These are phyloP conservation scores for Adela reaumurella DNA, from an alignment of 2,888 invertebrate genomes.

Conservation along the genomic window DNA sequence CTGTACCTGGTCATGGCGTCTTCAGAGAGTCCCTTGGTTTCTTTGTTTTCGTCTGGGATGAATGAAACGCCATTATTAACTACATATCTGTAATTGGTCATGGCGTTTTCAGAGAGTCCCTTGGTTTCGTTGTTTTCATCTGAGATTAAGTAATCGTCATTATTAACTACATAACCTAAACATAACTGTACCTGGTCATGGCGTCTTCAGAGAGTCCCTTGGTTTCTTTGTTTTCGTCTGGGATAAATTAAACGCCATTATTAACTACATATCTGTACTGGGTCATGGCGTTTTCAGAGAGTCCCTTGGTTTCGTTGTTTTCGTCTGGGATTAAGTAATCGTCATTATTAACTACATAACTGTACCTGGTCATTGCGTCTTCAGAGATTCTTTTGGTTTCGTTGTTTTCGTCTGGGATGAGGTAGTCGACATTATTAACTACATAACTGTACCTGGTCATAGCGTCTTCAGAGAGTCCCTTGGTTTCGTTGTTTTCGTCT, in stretches of 20 bases:
- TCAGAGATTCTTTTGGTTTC: constrained; percentile 75
- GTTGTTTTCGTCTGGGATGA: constrained; percentile 85
- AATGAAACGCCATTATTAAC: too few species aligned
- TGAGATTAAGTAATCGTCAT: constrained; percentile 90
- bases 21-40: constrained; percentile 73
- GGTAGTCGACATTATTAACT: constrained; percentile 95
- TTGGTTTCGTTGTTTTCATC: constrained; percentile 82
- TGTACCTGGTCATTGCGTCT: constrained; percentile 80
- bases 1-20: constrained; percentile 82
- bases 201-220: constrained; percentile 77
- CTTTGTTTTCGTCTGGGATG: too few species aligned
- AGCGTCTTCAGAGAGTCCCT: constrained; percentile 75
- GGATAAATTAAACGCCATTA: constrained; percentile 91
- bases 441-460: constrained; percentile 83
- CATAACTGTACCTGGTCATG: constrained; percentile 87
- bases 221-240: constrained; percentile 82
- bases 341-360: too few species aligned
- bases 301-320: constrained; percentile 74
- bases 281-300: constrained; percentile 81
- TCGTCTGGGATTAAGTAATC: constrained; percentile 92
- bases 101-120: constrained; percentile 75
- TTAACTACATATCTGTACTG: too few species aligned
- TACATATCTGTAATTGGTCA: too few species aligned
- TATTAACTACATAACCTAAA: too few species aligned
- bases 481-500: constrained; percentile 80